Conservation (phyloP, 2,113 vertebrate genomes). For the Ellobius talpinus region DNA sequence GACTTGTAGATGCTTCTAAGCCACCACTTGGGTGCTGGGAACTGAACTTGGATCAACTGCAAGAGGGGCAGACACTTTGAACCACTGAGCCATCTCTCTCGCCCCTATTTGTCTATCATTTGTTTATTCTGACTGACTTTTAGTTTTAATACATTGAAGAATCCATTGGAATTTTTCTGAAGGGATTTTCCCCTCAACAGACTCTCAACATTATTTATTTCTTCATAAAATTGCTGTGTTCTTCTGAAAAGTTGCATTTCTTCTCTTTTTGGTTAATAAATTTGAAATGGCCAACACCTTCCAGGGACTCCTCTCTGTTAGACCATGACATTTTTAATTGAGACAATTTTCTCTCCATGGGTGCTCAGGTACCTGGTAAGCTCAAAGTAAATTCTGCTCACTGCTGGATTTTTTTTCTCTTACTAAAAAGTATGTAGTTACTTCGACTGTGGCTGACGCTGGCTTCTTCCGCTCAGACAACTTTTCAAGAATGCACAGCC, state of each 20-base stretch:
- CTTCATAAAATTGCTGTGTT: neutral
- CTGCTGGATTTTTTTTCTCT: neutral
- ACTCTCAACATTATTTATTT: neutral
- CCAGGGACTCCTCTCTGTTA: neutral
- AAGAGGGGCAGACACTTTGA: neutral
- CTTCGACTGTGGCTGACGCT: neutral
- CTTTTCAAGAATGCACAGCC: neutral
- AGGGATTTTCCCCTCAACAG: neutral
- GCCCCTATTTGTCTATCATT: neutral
- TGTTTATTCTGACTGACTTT: neutral
- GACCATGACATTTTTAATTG: conserved; percentile 25
- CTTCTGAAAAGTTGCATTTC: neutral
- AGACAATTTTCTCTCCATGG: conserved; percentile 32
- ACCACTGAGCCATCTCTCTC: neutral
- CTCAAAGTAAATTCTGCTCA: neutral
- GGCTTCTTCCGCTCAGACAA: neutral
- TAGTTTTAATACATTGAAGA: neutral
- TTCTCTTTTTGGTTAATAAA: neutral
- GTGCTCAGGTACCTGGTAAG: neutral
- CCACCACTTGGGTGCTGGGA: neutral
- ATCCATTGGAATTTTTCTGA: neutral
- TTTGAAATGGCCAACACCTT: conserved; percentile 46
- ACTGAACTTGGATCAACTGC: neutral
- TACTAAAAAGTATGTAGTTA: neutral
- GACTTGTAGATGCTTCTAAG: neutral